Base-by-base conservation (phyloP, 2,888 invertebrate genomes). In the Helobdella robusta region DNA sequence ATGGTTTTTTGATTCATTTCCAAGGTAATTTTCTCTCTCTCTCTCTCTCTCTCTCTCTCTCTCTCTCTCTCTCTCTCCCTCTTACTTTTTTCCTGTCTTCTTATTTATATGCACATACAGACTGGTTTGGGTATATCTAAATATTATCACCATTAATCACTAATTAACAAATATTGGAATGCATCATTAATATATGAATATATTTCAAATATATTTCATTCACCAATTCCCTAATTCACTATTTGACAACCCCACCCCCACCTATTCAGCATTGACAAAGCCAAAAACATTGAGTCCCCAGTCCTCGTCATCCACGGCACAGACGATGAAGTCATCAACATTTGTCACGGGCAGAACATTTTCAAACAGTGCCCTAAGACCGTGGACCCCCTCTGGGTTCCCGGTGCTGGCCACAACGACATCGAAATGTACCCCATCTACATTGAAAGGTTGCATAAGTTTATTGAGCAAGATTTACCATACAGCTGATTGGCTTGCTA, bases 1-100 rank as follows among this genome's bases (percentile, higher is more conserved):
- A 61, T 94, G 93, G 93, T 97, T 94, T 83, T 97, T 94, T 81
- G 97, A 97, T 84, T 93, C 93, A 75, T 97, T 97, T 81, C 93
- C 94, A 74, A 95, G 91, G 92, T 93, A n/a, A 30, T 0, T 52
- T 25, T 28, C 25, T 23, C 23, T 52, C 28, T 28, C 30, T 52
- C 18, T 52, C n/a, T 52, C 28, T 3, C 23, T 2, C 30, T 28
- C 52, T 30, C 25, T 15, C 23, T 28, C 18, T 52, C 25, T 30
- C 30, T 18, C 52, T 52, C 5, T 52, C 15, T 52, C 11, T 52
- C 5, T 52, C 5, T 50, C 25, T n/a, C n/a, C n/a, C n/a, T n/a
- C n/a, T n/a, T n/a, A n/a, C n/a, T n/a, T n/a, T n/a, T n/a, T n/a
- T n/a, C 28, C 50, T 50, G 50, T 44, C 18, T 15, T 44, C 44